phyloP scores from a whole-genome alignment of 2,113 vertebrate genomes.

The Pachycephala philippinensis region DNA sequence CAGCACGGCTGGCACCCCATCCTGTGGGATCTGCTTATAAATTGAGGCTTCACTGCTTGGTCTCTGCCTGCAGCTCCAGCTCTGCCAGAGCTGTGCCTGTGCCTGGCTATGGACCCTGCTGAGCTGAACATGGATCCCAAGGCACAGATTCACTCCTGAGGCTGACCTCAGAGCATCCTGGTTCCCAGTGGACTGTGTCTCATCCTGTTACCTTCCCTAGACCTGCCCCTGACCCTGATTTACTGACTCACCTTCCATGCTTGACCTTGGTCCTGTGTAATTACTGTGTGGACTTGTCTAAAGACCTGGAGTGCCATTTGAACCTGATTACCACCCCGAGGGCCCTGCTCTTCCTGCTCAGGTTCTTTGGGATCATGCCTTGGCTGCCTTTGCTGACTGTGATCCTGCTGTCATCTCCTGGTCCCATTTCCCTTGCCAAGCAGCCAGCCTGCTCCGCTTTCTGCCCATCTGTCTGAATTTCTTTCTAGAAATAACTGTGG shows the following conservation, averaged over 20 bases:
- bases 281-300: not conserved
- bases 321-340: not conserved
- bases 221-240: not conserved
- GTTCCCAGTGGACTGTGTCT: not conserved
- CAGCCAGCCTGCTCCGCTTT: not conserved
- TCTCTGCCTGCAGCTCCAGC: not conserved
- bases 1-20: not conserved
- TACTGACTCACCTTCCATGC: not conserved
- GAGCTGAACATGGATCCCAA: not conserved
- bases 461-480: not conserved
- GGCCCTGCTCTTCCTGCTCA: not conserved
- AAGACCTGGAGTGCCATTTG: not conserved
- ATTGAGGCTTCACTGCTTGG: not conserved
- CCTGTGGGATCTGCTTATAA: not conserved
- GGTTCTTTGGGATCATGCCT: not conserved
- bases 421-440: not conserved
- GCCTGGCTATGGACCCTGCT: not conserved
- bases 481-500: not conserved
- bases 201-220: not conserved
- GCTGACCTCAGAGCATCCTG: not conserved
- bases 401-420: not conserved
- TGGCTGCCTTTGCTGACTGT: not conserved
- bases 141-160: rapidly evolving
- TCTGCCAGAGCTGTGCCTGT: not conserved
- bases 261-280: not conserved